Evolutionary conservation across 2,113 vertebrate species (phyloP).

Genomic region (Phaethon lepturus): DNA sequence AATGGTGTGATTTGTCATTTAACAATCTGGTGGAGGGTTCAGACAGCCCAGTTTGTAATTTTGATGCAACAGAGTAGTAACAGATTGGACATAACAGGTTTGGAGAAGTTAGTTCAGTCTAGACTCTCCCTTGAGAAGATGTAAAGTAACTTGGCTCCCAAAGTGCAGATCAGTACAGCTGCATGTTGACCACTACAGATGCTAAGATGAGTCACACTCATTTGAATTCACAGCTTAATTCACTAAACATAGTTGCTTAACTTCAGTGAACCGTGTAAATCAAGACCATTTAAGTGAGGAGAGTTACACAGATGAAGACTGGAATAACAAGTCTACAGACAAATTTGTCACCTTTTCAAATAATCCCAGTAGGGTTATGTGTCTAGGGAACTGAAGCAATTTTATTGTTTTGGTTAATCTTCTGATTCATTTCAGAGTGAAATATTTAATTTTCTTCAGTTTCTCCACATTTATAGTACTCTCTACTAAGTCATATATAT

Average conservation of each 20-base stretch:
- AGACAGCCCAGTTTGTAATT: neutral
- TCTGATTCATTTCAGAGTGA: neutral
- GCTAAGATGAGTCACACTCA: neutral
- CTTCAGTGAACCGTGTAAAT: neutral
- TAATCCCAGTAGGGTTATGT: neutral
- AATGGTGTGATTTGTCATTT: fast-evolving
- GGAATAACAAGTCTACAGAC: neutral
- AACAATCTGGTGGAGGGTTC: neutral
- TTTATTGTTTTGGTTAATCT: neutral
- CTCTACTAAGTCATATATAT: too few species aligned
- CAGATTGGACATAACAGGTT: neutral
- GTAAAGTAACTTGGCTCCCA: neutral
- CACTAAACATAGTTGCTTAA: neutral
- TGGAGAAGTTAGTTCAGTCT: neutral
- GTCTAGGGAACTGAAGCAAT: neutral
- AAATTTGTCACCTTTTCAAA: neutral
- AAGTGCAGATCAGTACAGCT: neutral
- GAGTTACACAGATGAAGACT: neutral
- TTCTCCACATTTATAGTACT: neutral
- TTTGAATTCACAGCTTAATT: neutral
- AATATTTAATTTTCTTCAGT: neutral
- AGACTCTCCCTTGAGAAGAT: neutral
- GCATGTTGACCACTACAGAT: neutral
- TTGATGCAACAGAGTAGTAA: neutral
- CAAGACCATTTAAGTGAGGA: neutral